Base-by-base conservation (phyloP, 1,140 invertebrate species). In the Yoshiicerus persimilis region DNA sequence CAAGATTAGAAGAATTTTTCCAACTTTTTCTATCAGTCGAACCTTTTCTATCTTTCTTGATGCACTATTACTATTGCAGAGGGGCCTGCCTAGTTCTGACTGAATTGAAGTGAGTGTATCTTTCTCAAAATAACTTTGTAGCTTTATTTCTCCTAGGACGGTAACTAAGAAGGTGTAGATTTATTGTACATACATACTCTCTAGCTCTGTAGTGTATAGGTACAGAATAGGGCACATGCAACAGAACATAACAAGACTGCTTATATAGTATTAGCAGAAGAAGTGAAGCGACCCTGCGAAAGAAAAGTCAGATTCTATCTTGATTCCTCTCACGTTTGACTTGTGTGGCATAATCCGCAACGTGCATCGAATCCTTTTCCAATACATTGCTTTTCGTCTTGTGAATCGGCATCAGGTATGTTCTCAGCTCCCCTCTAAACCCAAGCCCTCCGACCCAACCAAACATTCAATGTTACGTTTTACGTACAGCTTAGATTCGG, bases 331-430 rank as follows among this genome's bases (percentile, higher is more conserved):
- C 85, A 86, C 85, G 85, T 86, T 39, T 86, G 56, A 66, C 64
- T 38, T 86, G 36, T 86, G 85, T 86, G 62, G 85, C 85, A 86
- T 86, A 86, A 86, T 86, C 85, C 85, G 56, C 64, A 70, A 70
- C 85, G 85, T 86, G 85, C 85, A 86, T 34, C 64, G 85, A 86
- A 86, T 86, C 85, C 85, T 86, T 86, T 86, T 86, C 85, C 85
- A 32, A 86, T 86, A 86, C 85, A 86, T 86, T 86, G 85, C 85
- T 39, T 86, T 64, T 34, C 36, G 23, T 32, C 36, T 70, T 38
- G 75, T 80, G 75, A 38, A 80, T 80, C 75, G 16, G 75, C 75
- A 80, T 80, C 75, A 80, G 75, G 75, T 80, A 80, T 80, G 30
- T 80, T 80, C 75, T 20, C 70, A 75, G 27, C 70, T 80, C 75